These are phyloP conservation scores for Lottia scabra DNA, from an alignment of 2,888 invertebrate species.

Conservation along the genomic window DNA sequence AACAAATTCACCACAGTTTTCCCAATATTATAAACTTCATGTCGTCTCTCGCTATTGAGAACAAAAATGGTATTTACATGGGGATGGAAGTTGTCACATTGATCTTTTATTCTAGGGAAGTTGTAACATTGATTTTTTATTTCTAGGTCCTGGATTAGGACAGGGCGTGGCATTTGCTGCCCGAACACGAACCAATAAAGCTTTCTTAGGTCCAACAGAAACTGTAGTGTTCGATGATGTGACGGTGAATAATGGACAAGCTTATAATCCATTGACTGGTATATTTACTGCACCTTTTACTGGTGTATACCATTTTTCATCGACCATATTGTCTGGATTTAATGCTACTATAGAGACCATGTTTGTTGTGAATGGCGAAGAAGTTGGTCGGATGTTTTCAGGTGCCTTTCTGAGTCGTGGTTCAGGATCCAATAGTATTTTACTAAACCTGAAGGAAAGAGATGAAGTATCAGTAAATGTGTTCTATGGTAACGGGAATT, in stretches of 20 bases:
- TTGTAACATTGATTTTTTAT: neutral
- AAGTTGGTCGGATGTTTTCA: slow-evolving; percentile 30
- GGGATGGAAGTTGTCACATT: too few relatives aligned
- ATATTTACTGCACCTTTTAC: slow-evolving; percentile 29
- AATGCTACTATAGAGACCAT: slow-evolving; percentile 35
- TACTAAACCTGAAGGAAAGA: slow-evolving; percentile 25
- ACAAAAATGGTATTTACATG: too few relatives aligned
- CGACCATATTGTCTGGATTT: slow-evolving; percentile 33
- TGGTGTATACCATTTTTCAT: slow-evolving; percentile 35
- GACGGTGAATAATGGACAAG: slow-evolving; percentile 27
- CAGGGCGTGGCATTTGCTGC: slow-evolving; percentile 29
- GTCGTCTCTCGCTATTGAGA: too few relatives aligned
- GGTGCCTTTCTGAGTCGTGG: slow-evolving; percentile 31
- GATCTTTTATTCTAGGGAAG: too few relatives aligned
- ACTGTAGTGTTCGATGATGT: slow-evolving; percentile 33
- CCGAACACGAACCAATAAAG: slow-evolving; percentile 21
- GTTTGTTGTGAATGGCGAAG: slow-evolving; percentile 28
- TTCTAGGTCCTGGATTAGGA: neutral
- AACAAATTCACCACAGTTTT: too few relatives aligned
- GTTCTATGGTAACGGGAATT: slow-evolving; percentile 34
- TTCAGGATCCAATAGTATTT: slow-evolving; percentile 27
- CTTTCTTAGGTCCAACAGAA: slow-evolving; percentile 26
- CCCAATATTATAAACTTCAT: too few relatives aligned
- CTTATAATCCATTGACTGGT: slow-evolving; percentile 31
- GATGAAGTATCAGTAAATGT: slow-evolving; percentile 30